Percentiles rank a stretch among this genome's conserved stretches.
Conservation (phyloP, 2,113 vertebrate species). For the Strigops habroptila region DNA sequence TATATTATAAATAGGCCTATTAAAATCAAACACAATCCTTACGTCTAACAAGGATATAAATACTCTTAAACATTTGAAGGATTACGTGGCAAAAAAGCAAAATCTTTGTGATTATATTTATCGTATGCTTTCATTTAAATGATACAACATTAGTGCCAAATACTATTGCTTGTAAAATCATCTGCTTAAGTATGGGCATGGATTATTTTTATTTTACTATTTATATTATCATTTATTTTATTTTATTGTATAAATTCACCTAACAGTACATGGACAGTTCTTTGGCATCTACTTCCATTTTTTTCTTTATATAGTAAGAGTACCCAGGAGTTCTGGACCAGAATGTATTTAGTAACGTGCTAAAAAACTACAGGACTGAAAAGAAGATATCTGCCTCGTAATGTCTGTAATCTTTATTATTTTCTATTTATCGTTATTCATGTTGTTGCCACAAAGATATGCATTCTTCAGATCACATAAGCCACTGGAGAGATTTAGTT, state of each 20-base stretch:
- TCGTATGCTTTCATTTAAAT: not conserved
- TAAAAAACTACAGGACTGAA: not conserved
- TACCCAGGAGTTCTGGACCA: not conserved
- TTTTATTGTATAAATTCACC: not conserved
- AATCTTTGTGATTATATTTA: not conserved
- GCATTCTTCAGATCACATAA: accelerated
- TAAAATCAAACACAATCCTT: not conserved
- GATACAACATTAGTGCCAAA: not conserved
- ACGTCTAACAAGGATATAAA: not conserved
- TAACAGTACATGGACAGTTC: not conserved
- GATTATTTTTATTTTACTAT: not conserved
- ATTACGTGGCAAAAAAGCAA: not conserved
- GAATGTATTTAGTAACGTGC: not conserved
- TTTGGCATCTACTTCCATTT: not conserved
- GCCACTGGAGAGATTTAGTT: not conserved
- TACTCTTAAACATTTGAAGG: not conserved
- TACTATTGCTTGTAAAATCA: not conserved
- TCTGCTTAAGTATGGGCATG: not conserved
- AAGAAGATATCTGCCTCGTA: not conserved
- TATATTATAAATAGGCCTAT: not conserved
- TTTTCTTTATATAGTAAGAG: not conserved
- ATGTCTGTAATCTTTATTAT: not conserved
- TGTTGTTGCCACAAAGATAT: not conserved
- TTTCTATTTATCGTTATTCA: not conserved
- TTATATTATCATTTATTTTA: not conserved